Percentiles rank a stretch among this genome's conserved stretches.
Conservation (phyloP, 1,140 invertebrate species). For the Drosophila triauraria region DNA sequence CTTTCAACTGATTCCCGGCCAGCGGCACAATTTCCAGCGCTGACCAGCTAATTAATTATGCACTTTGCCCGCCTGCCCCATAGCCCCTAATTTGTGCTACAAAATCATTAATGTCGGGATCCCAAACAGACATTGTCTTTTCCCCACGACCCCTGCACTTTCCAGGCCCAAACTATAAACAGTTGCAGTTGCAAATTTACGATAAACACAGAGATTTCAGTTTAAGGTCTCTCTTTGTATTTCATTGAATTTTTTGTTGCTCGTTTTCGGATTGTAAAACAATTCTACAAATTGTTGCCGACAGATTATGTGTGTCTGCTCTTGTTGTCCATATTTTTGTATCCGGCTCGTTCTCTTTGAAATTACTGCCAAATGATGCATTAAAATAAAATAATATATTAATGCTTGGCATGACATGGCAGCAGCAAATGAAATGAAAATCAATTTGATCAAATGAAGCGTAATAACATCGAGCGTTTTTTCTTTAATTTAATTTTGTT, state of each 20-base stretch:
- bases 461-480: constrained; percentile 58
- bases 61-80: constrained; percentile 41
- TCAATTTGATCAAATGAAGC: constrained; percentile 72
- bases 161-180: constrained; percentile 17
- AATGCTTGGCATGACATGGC: constrained; percentile 9
- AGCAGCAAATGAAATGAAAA: constrained; percentile 73
- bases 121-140: constrained; percentile 69
- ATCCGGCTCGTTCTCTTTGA: constrained; percentile 5
- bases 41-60: constrained; percentile 73
- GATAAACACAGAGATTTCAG: constrained; percentile 61
- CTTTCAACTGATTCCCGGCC: constrained; percentile 36
- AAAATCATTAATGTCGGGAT: constrained; percentile 70
- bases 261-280: constrained; percentile 53
- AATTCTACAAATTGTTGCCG: constrained; percentile 78
- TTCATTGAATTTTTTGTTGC: constrained; percentile 37
- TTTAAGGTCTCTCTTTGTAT: constrained; percentile 20
- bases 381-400: constrained; percentile 22
- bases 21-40: constrained; percentile 3
- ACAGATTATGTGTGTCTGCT: constrained; percentile 71
- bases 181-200: constrained; percentile 61
- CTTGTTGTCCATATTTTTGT: constrained; percentile 25
- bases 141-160: not conserved
- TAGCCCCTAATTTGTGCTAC: constrained; percentile 39
- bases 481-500: constrained; percentile 22
- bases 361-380: constrained; percentile 41